Evolutionary conservation across 2,797 vertebrate genomes (phyloP).

Genomic region (Tolypeutes matacus): DNA sequence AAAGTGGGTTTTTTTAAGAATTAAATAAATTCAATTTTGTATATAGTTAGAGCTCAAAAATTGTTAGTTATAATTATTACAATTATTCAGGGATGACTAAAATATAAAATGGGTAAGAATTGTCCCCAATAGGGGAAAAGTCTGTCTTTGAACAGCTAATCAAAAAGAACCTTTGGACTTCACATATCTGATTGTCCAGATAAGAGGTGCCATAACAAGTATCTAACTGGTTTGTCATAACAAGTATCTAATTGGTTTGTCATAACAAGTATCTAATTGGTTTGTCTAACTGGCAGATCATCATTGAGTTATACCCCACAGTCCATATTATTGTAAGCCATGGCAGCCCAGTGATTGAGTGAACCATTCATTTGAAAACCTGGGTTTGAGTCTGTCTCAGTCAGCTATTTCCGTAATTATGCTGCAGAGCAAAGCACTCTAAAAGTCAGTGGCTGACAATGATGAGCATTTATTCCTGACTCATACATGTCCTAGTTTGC

Average conservation of each 20-base stretch:
- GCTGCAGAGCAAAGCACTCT: neutral
- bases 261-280: neutral
- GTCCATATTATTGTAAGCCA: neutral
- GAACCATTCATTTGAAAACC: neutral
- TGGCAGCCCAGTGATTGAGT: too few relatives aligned
- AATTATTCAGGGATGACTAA: neutral
- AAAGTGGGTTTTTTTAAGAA: neutral
- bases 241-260: neutral
- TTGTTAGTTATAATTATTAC: neutral
- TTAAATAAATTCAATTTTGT: neutral
- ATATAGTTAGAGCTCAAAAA: neutral
- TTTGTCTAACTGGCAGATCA: neutral
- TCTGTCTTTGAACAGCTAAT: neutral
- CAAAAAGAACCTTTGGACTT: neutral
- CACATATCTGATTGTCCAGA: neutral
- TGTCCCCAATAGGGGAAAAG: neutral
- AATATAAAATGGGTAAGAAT: neutral
- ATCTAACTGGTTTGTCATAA: neutral
- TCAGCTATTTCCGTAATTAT: neutral
- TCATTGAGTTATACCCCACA: too few relatives aligned
- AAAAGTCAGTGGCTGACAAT: neutral
- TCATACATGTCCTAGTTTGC: neutral
- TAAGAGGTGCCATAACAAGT: neutral
- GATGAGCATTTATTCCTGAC: neutral
- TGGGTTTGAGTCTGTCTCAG: neutral